Conservation (phyloP, 2,113 vertebrate species). For the Microcebus griseorufus region DNA sequence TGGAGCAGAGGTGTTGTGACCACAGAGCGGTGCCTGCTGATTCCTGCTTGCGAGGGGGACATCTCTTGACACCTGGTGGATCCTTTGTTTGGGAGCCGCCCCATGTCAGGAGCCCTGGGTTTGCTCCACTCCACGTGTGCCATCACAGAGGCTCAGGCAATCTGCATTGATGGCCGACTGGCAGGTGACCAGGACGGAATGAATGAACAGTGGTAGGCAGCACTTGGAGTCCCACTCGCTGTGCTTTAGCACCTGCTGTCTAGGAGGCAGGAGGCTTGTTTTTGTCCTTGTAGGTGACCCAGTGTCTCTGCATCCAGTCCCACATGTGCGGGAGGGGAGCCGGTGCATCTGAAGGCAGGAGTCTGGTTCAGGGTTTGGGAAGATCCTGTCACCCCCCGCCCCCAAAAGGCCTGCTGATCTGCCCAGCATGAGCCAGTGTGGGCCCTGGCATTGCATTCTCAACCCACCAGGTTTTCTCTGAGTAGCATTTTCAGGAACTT, state of each 20-base stretch:
- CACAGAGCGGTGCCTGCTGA: not conserved
- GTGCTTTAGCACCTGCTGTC: not conserved
- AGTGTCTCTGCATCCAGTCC: not conserved
- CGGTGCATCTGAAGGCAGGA: not conserved
- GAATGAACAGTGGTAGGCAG: not conserved
- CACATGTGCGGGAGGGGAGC: not conserved
- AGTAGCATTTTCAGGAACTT: not conserved
- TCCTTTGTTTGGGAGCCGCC: not conserved
- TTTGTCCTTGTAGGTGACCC: not conserved
- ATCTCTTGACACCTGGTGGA: rapidly evolving
- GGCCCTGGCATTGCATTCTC: no score
- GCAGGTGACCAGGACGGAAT: not conserved
- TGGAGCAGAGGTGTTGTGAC: not conserved
- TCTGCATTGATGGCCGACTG: not conserved
- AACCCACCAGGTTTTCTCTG: not conserved
- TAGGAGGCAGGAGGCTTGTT: not conserved
- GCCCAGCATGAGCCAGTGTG: rapidly evolving
- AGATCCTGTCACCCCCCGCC: not conserved
- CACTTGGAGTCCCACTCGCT: not conserved
- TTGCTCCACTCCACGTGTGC: not conserved
- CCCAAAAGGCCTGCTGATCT: not conserved
- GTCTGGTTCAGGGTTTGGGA: not conserved
- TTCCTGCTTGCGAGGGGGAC: not conserved
- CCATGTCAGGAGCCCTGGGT: not conserved
- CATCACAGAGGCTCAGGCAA: not conserved